phyloP scores from a whole-genome alignment of 2,888 invertebrate species.

The Dasypolia templi region DNA sequence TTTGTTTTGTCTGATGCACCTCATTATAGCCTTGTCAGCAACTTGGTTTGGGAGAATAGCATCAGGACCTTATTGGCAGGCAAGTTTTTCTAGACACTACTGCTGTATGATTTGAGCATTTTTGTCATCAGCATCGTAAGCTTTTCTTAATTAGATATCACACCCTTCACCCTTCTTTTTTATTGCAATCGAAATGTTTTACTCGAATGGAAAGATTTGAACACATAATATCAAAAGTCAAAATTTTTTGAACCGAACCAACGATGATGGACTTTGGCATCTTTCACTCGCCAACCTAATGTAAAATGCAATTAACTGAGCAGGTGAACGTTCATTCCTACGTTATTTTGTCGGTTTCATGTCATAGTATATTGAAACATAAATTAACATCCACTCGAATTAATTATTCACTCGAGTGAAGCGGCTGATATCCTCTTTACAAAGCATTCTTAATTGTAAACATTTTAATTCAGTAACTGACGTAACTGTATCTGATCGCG shows the following conservation, averaged over 20 bases:
- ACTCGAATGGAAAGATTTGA: background rate
- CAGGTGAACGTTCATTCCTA: background rate
- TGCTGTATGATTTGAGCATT: background rate
- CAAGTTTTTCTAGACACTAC: constrained; percentile 18
- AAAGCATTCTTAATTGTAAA: background rate
- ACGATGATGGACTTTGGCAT: background rate
- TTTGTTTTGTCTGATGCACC: constrained; percentile 40
- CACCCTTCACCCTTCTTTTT: background rate
- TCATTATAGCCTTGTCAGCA: constrained; percentile 65
- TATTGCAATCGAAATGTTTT: background rate
- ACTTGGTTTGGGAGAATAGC: constrained; percentile 76
- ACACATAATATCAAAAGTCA: background rate
- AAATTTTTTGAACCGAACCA: background rate
- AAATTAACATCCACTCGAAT: background rate
- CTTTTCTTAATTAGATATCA: background rate
- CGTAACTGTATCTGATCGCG: background rate
- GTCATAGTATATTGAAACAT: background rate
- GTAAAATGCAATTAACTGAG: background rate
- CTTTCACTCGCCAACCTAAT: background rate
- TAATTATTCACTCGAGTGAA: background rate
- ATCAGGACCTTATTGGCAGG: constrained; percentile 82
- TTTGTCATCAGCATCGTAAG: background rate
- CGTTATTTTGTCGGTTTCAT: background rate
- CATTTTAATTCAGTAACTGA: background rate
- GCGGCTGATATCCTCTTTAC: background rate